These are phyloP conservation scores for Plotosus lineatus DNA, from an alignment of 2,113 vertebrate genomes.

Conservation along the genomic window DNA sequence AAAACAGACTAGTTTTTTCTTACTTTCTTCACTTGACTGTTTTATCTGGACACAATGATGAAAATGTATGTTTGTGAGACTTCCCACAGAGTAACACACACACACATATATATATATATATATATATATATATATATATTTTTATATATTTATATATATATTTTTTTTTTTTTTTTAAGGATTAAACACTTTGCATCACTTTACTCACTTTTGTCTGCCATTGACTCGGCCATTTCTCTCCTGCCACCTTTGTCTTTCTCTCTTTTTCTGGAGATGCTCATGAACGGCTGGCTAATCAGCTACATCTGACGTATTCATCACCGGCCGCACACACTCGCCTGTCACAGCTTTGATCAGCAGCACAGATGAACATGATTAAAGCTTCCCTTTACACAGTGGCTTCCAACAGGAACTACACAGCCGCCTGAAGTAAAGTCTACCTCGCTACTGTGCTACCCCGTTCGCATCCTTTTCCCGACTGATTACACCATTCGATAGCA, in stretches of 20 bases:
- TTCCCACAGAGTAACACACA: neutral
- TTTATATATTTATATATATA: neutral
- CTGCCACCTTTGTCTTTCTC: neutral
- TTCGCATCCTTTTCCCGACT: slow-evolving; percentile 38
- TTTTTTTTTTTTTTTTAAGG: too few relatives aligned
- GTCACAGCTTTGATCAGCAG: slow-evolving; percentile 35
- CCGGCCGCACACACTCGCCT: slow-evolving; percentile 42
- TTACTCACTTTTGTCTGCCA: neutral
- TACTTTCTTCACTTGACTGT: slow-evolving; percentile 3
- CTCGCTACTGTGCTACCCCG: slow-evolving; percentile 21
- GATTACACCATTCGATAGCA: slow-evolving; percentile 58
- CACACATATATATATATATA: neutral
- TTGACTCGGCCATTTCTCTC: neutral
- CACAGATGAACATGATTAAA: slow-evolving; percentile 45
- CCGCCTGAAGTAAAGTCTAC: slow-evolving; percentile 35
- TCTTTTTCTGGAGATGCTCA: slow-evolving; percentile 49
- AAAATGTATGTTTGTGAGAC: neutral
- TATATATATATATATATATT: neutral
- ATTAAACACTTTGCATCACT: neutral
- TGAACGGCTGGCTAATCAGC: slow-evolving; percentile 68
- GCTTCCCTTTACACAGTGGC: neutral
- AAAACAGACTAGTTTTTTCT: slow-evolving; percentile 21
- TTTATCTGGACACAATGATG: slow-evolving; percentile 10
- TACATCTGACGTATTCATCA: slow-evolving; percentile 68
- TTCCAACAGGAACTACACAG: neutral